Conservation (phyloP, 2,113 vertebrate species). For the Zapornia atra region DNA sequence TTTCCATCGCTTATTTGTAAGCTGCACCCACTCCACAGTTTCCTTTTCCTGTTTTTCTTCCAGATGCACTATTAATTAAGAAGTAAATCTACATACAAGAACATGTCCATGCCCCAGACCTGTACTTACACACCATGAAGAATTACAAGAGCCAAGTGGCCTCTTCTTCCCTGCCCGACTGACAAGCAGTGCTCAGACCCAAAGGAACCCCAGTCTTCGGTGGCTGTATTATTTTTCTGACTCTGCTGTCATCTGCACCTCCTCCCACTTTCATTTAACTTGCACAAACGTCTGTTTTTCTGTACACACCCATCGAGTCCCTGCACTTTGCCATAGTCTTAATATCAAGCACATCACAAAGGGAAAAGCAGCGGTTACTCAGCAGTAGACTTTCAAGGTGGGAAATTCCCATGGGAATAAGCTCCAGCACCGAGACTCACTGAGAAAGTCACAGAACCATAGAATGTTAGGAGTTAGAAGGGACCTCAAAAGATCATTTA, state of each 20-base stretch:
- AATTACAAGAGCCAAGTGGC: neutral
- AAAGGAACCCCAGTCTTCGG: neutral
- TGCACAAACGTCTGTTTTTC: neutral
- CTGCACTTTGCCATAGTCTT: neutral
- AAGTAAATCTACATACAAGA: neutral
- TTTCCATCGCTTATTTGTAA: neutral
- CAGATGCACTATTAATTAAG: neutral
- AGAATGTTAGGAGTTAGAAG: too few species aligned
- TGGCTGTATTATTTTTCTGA: neutral
- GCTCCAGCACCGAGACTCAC: neutral
- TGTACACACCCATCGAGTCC: neutral
- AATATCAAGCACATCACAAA: neutral
- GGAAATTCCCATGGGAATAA: fast-evolving
- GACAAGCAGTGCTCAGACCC: neutral
- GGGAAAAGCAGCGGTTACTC: neutral
- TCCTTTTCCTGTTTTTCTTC: neutral
- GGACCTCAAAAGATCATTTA: too few species aligned
- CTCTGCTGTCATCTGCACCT: neutral
- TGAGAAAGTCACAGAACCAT: neutral
- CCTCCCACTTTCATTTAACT: fast-evolving
- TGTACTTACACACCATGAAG: neutral
- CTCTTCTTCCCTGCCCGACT: neutral
- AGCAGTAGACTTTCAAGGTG: neutral
- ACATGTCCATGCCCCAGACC: neutral
- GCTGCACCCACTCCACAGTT: neutral